These are phyloP conservation scores for Herpailurus yagouaroundi DNA, from an alignment of 2,113 vertebrate genomes.

Conservation along the genomic window DNA sequence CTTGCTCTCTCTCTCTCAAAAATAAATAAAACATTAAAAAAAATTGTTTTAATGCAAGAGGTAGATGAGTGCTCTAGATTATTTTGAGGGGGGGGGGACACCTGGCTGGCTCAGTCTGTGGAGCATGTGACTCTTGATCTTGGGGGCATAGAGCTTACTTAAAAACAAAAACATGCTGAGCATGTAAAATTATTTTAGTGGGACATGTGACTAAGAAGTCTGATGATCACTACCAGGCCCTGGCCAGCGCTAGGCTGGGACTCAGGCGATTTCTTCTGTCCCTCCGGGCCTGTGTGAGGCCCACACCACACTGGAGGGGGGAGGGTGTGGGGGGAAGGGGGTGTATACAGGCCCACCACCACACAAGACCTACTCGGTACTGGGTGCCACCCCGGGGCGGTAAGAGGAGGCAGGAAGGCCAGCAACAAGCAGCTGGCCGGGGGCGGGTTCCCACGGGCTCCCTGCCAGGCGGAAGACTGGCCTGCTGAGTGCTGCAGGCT, in stretches of 20 bases:
- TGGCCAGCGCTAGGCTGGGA: neutral
- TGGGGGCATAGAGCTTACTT: neutral
- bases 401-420: neutral
- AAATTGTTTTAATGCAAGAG: neutral
- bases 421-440: neutral
- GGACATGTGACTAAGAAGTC: neutral
- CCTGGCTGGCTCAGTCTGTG: neutral
- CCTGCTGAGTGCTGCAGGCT: neutral
- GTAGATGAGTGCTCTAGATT: too few species aligned
- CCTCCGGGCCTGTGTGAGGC: neutral
- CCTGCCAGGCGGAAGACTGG: neutral
- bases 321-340: neutral
- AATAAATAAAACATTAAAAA: too few species aligned
- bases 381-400: neutral
- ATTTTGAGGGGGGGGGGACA: neutral
- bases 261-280: neutral
- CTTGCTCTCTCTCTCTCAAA: too few species aligned
- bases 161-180: neutral
- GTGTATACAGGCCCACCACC: neutral
- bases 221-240: neutral
- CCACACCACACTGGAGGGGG: neutral
- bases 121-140: neutral
- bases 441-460: neutral
- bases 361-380: neutral
- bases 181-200: neutral